phyloP scores from a whole-genome alignment of 2,113 vertebrate genomes.

The Anarhynchus alexandrinus region DNA sequence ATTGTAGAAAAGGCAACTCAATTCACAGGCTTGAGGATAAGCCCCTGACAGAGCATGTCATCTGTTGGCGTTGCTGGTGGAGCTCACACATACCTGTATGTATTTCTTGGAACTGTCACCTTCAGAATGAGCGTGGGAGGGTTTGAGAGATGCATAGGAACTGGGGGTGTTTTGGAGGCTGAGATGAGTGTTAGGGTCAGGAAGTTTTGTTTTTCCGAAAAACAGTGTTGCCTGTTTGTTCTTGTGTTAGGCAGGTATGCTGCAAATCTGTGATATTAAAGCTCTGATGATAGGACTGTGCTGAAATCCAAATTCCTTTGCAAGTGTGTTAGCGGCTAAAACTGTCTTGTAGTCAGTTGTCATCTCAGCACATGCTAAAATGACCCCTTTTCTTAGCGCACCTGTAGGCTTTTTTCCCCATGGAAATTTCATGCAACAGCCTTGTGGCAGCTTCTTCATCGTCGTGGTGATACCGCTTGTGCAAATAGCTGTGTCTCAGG shows the following conservation, averaged over 20 bases:
- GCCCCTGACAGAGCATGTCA: background rate
- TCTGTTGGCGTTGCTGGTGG: too few relatives aligned
- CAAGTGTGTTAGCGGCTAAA: background rate
- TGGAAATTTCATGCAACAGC: background rate
- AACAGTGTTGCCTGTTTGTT: background rate
- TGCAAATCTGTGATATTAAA: background rate
- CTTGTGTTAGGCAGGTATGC: background rate
- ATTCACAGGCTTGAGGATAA: background rate
- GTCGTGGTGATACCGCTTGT: background rate
- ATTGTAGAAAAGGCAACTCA: background rate
- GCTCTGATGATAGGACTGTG: background rate
- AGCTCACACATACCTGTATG: background rate
- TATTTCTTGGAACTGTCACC: background rate
- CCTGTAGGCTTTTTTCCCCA: background rate
- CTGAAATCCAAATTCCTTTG: background rate
- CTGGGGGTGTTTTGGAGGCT: background rate
- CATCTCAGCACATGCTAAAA: background rate
- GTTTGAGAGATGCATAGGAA: background rate
- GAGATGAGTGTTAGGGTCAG: background rate
- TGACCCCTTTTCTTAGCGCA: background rate
- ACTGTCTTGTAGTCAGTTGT: background rate
- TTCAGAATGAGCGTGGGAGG: background rate
- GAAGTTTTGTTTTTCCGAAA: background rate
- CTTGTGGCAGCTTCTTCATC: background rate
- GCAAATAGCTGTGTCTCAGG: background rate